phyloP scores from a whole-genome alignment of 2,797 vertebrate genomes.

The Australoheros facetus region DNA sequence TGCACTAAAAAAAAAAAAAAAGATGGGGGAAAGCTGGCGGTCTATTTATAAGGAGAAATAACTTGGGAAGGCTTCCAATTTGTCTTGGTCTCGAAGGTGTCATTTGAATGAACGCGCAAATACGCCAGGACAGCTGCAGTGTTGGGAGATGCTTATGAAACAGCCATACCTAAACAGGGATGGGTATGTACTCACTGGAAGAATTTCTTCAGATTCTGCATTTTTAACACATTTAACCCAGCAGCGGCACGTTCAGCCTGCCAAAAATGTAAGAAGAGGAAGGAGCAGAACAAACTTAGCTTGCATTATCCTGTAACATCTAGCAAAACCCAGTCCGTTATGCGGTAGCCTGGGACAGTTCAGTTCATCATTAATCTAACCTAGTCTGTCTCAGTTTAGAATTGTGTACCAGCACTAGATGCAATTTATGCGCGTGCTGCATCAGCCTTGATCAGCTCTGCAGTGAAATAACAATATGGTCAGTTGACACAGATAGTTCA shows the following conservation, averaged over 20 bases:
- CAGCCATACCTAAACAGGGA: constrained; percentile 71
- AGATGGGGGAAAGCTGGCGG: constrained; percentile 67
- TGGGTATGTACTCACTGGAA: constrained; percentile 59
- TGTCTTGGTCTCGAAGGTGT: constrained; percentile 80
- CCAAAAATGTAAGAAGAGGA: constrained; percentile 19
- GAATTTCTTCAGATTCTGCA: constrained; percentile 61
- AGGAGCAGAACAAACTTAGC: constrained; percentile 4
- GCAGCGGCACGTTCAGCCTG: background rate
- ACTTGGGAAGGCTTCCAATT: constrained; percentile 78
- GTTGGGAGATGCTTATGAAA: constrained; percentile 66
- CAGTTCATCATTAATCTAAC: constrained; percentile 4
- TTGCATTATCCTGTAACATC: constrained; percentile 8
- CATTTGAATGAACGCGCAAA: constrained; percentile 75
- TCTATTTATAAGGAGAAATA: constrained; percentile 82
- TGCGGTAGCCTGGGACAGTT: background rate
- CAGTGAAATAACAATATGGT: background rate
- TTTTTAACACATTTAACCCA: constrained; percentile 33
- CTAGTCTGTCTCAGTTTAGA: background rate
- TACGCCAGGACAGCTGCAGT: constrained; percentile 59
- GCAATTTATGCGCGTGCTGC: background rate
- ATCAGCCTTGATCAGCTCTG: background rate
- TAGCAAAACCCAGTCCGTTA: background rate
- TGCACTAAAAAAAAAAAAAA: constrained; percentile 52
- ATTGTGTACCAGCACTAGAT: background rate
- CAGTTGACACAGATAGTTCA: background rate